phyloP scores from a whole-genome alignment of 2,113 vertebrate genomes.

The Micromys minutus region DNA sequence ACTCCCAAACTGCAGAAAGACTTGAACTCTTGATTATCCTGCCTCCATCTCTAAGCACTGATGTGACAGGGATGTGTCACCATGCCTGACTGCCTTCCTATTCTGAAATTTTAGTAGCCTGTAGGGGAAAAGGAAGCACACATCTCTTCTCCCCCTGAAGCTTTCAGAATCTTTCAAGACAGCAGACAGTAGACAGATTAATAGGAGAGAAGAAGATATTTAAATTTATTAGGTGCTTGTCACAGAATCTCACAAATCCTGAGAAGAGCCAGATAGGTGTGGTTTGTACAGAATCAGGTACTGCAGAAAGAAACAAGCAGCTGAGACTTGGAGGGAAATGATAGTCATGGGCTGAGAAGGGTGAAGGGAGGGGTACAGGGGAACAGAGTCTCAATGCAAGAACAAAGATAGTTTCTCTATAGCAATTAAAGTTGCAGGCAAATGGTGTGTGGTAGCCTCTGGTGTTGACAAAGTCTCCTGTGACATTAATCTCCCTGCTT shows the following conservation, averaged over 20 bases:
- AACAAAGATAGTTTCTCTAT: not conserved
- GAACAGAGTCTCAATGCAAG: not conserved
- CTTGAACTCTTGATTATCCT: not conserved
- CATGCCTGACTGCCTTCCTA: not conserved
- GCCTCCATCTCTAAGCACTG: not conserved
- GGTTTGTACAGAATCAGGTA: not conserved
- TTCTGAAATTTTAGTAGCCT: not conserved
- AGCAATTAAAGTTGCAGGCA: not conserved
- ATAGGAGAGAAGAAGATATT: not conserved
- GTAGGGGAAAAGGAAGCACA: not conserved
- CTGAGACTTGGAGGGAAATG: not conserved
- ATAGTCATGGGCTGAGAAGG: not conserved
- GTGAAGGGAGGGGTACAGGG: too few species aligned
- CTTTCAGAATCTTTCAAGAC: not conserved
- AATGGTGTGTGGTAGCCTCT: not conserved
- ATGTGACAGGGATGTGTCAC: too few species aligned
- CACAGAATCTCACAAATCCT: not conserved
- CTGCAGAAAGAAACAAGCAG: not conserved
- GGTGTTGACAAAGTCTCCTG: not conserved
- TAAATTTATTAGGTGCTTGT: not conserved
- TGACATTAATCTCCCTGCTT: not conserved
- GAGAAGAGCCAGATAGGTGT: too few species aligned
- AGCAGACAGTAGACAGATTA: not conserved
- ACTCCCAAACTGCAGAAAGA: not conserved
- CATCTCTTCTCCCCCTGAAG: not conserved